Conservation (phyloP, 2,113 vertebrate species). For the Tenrec ecaudatus region DNA sequence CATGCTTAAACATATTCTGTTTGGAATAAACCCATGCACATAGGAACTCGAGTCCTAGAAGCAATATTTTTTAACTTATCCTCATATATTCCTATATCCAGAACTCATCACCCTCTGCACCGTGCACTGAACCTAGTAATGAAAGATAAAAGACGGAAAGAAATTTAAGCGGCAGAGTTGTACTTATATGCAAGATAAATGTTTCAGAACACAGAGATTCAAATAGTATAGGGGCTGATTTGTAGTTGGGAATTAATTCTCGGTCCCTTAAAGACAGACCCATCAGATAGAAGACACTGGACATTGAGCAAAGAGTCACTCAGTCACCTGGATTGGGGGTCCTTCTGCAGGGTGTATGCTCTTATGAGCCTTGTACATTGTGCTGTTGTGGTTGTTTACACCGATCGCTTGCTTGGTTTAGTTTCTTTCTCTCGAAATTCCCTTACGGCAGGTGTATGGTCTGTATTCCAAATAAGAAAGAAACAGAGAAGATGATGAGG, state of each 20-base stretch:
- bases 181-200: neutral
- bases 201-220: neutral
- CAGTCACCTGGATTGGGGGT: neutral
- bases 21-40: neutral
- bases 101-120: neutral
- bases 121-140: neutral
- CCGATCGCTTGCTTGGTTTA: no score
- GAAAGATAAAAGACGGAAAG: neutral
- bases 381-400: neutral
- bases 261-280: neutral
- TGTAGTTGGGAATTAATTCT: neutral
- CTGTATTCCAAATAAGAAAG: slow-evolving; percentile 2
- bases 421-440: neutral
- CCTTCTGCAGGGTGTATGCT: neutral
- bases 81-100: neutral
- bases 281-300: neutral
- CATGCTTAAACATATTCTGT: rapidly evolving
- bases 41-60: no score
- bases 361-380: no score
- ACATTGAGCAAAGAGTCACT: neutral
- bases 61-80: no score
- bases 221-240: neutral
- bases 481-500: neutral
- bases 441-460: neutral
- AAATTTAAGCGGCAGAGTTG: neutral